Percentiles rank a stretch among this genome's conserved stretches.
These are phyloP conservation scores for Pyrocephalus nanus DNA, from an alignment of 2,797 vertebrate species.

Conservation along the genomic window DNA sequence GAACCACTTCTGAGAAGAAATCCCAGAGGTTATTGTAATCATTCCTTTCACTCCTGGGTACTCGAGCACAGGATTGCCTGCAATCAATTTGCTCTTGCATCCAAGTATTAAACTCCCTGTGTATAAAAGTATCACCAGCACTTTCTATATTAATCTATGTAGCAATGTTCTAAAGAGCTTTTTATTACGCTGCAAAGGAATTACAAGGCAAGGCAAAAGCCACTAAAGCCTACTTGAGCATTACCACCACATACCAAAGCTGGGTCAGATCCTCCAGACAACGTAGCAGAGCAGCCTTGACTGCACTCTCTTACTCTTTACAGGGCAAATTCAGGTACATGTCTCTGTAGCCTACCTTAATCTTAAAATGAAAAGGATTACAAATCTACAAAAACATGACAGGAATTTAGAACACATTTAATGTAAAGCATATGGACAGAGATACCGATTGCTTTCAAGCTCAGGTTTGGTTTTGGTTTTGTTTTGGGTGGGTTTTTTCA, in stretches of 20 bases:
- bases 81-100: constrained; percentile 78
- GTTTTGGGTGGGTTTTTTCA: not conserved
- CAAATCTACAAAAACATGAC: constrained; percentile 35
- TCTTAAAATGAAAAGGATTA: constrained; percentile 49
- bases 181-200: constrained; percentile 74
- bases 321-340: not conserved
- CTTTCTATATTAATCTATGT: constrained; percentile 75
- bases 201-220: constrained; percentile 68
- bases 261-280: not conserved
- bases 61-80: constrained; percentile 74
- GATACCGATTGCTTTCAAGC: not conserved
- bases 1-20: constrained; percentile 68
- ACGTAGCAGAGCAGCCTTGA: not conserved
- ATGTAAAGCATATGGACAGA: constrained; percentile 19
- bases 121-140: constrained; percentile 73
- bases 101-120: constrained; percentile 67
- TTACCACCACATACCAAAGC: constrained; percentile 35
- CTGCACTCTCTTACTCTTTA: not conserved
- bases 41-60: constrained; percentile 74
- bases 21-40: constrained; percentile 71
- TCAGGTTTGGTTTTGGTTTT: not conserved
- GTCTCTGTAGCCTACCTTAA: constrained; percentile 4
- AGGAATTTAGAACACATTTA: constrained; percentile 48
- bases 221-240: constrained; percentile 57
- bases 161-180: constrained; percentile 72